These are phyloP conservation scores for Cosmia pyralina DNA, from an alignment of 2,888 invertebrate species.

Conservation along the genomic window DNA sequence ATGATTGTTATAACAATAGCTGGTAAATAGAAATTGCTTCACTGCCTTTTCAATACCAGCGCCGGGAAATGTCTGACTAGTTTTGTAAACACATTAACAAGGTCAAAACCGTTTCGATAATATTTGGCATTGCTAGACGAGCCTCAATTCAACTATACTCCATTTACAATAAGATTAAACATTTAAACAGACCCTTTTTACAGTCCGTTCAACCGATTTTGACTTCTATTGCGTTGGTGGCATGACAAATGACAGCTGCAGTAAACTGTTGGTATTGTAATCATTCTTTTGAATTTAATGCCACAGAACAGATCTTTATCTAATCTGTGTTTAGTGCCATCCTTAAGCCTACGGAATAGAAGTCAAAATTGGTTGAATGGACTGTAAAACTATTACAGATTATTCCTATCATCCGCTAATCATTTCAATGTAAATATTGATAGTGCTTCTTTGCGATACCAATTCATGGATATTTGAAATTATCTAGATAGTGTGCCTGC, in stretches of 20 bases:
- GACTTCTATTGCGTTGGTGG: too few species aligned
- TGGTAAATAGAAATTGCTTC: background rate
- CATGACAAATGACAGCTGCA: too few species aligned
- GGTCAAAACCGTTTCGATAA: background rate
- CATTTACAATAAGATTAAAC: too few species aligned
- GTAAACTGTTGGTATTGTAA: too few species aligned
- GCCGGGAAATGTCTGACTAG: background rate
- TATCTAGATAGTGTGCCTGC: background rate
- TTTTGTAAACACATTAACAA: background rate
- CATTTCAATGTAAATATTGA: slow-evolving; percentile 18
- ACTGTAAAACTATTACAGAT: background rate
- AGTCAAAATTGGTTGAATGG: too few species aligned
- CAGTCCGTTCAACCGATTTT: too few species aligned
- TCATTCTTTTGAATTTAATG: too few species aligned
- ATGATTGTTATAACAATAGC: background rate
- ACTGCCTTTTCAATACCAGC: background rate
- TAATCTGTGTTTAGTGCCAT: too few species aligned
- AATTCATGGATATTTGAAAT: slow-evolving; percentile 12
- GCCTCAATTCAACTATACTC: too few species aligned
- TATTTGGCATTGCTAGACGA: background rate
- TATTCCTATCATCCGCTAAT: background rate
- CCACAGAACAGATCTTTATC: too few species aligned
- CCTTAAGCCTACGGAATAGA: too few species aligned
- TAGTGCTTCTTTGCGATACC: slow-evolving; percentile 2
- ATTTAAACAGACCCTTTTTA: too few species aligned